Evolutionary conservation across 2,888 invertebrate genomes (phyloP), one percentile per base, ranked within the genome.

Genomic region (Pollenia amentaria): DNA sequence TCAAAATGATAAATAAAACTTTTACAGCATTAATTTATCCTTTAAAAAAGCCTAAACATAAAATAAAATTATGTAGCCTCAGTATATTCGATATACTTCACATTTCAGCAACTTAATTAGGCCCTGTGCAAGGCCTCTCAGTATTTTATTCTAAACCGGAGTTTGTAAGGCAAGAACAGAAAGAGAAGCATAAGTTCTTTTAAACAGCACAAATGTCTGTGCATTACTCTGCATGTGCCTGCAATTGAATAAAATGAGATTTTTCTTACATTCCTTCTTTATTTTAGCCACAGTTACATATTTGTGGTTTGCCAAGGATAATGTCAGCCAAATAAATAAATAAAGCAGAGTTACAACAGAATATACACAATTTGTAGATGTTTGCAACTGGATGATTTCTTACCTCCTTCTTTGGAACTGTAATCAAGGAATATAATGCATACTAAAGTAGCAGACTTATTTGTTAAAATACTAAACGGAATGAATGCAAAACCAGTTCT

Each of bases 241-340:
- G 81, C 76, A 81, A 84, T 78, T 78, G 82, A 83, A 84, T 85
- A 88, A 57, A n/a, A 78, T 70, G 57, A 88, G 87, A 84, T 87
- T 87, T 84, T 88, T 79, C 84, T 81, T 11, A 3, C n/a, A n/a
- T 53, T 69, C 21, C n/a, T 53, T 42, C 46, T 65, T 65, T 16
- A 55, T 46, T 18, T 46, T 55, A 80, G 76, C 83, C 87, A 46
- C 84, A 84, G 84, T 73, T 69, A 73, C 29, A 78, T 85, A 88
- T 87, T 88, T 89, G 88, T 73, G 89, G 89, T 84, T 76, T 80
- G 78, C 87, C 87, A 87, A 87, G 87, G 77, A 84, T 87, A 87
- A 87, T 87, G 70, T 48, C 84, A 84, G 77, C 77, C 73, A 81
- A 81, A 83, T 65, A 80, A 69, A 83, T 65, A 80, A 69, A 62